Evolutionary conservation across 2,797 vertebrate genomes (phyloP).

Genomic region (Rhinoraja longicauda): DNA sequence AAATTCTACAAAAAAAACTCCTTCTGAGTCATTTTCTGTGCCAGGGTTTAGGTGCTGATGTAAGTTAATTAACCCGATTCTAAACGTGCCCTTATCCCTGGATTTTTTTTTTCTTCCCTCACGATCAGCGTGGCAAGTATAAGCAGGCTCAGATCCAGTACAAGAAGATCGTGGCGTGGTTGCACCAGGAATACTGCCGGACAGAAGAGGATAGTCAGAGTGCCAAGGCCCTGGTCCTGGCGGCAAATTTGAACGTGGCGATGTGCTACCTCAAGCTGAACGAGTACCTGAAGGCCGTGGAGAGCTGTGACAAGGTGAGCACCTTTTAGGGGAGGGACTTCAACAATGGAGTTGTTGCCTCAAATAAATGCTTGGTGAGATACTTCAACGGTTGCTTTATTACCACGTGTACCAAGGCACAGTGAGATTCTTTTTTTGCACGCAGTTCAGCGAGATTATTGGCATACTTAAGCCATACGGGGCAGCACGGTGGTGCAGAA

Average conservation of each 20-base stretch:
- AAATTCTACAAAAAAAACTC: no score
- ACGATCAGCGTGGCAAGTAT: conserved; percentile 69
- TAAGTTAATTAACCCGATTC: not conserved
- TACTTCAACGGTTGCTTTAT: not conserved
- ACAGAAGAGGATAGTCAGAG: conserved; percentile 69
- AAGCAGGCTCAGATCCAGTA: conserved; percentile 84
- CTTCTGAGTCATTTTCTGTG: not conserved
- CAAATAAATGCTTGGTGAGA: not conserved
- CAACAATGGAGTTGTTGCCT: no score
- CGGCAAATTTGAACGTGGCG: conserved; percentile 84
- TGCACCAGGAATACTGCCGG: conserved; percentile 81
- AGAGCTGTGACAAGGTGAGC: conserved; percentile 85
- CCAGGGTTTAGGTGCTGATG: not conserved
- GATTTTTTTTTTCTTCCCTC: not conserved
- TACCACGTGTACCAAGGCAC: no score
- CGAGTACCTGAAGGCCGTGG: conserved; percentile 74
- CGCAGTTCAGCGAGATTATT: no score
- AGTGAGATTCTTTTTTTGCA: no score
- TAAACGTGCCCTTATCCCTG: not conserved
- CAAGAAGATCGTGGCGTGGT: conserved; percentile 80
- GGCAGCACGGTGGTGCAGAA: no score
- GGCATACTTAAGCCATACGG: no score
- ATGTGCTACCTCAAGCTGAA: conserved; percentile 81
- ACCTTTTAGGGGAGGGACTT: no score
- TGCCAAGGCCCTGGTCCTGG: conserved; percentile 69